These are phyloP conservation scores for Drosophila affinis DNA, from an alignment of 2,888 invertebrate genomes.

Conservation along the genomic window DNA sequence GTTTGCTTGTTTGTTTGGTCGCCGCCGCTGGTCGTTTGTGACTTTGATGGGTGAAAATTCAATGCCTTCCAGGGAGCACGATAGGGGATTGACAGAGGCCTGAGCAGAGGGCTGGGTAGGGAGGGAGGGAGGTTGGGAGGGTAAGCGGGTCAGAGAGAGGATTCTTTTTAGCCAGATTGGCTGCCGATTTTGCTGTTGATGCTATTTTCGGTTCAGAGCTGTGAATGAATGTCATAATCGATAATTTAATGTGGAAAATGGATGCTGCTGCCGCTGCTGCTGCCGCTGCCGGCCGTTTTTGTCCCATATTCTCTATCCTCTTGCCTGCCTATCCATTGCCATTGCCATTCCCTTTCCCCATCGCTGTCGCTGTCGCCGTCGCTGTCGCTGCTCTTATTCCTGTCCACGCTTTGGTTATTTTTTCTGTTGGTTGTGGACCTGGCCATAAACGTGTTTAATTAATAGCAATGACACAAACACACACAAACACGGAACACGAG, in stretches of 20 bases:
- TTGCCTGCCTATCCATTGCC: not conserved
- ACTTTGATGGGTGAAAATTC: conserved; percentile 57
- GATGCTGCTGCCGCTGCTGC: conserved; percentile 8
- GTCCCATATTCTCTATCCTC: not conserved
- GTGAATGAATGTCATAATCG: conserved; percentile 79
- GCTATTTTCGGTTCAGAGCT: conserved; percentile 69
- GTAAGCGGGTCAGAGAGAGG: conserved; percentile 5
- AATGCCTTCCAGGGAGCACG: conserved; percentile 17
- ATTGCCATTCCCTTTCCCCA: not conserved
- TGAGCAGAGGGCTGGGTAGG: conserved; percentile 7
- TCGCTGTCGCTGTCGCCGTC: not conserved
- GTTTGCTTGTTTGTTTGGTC: conserved; percentile 55
- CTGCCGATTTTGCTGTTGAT: conserved; percentile 48
- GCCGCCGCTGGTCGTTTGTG: conserved; percentile 60
- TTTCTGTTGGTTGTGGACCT: conserved; percentile 27
- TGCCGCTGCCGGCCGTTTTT: conserved; percentile 31
- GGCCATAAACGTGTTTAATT: conserved; percentile 75
- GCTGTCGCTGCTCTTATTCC: conserved; percentile 9
- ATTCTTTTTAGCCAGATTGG: conserved; percentile 43
- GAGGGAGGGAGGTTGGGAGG: not conserved
- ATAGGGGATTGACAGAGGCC: not conserved
- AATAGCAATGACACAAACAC: conserved; percentile 69
- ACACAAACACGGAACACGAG: conserved; percentile 22
- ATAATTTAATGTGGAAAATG: conserved; percentile 75
- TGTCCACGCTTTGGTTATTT: conserved; percentile 7